Base-by-base conservation (phyloP, 2,888 invertebrate genomes). In the Philhelius pedissequus region DNA sequence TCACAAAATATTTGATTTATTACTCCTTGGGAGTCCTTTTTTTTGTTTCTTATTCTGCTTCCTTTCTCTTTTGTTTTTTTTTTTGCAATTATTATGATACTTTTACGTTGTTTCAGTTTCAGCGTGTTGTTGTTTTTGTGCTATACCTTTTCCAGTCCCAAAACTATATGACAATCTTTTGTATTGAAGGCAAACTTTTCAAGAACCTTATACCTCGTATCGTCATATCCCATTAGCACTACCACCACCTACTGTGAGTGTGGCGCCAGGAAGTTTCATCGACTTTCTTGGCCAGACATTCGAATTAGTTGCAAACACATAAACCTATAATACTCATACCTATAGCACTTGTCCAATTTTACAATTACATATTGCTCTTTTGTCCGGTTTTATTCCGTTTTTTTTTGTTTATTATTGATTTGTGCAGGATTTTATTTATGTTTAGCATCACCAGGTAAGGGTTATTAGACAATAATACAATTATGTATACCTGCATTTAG, bases 241-340 rank as follows among this genome's bases (percentile, higher is more conserved):
- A 62, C 66, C 30, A 52, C 80, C 84, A 76, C 84, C 84, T 60
- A 80, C 84, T 80, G 84, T 80, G 80, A 60, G 71, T 54, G 6
- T 84, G 84, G 84, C 84, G 84, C 84, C 84, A 84, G 84, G 84
- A 84, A 80, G 80, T 84, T 84, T 80, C 84, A 60, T 80, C 79
- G 84, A 71, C 68, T 79, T 83, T 80, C 52, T 74, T 70, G 52
- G 64, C 80, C 84, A 84, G 84, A 80, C 84, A 75, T 22, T 45
- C 74, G 69, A 78, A 74, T 70, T 58, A 73, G 64, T 32, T 35
- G 20, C 32, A 20, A 52, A 15, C 20, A 45, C 15, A 48, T 43
- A 60, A 48, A 54, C 11, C 40, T n/a, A 38, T 11, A 35, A 45
- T 20, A 35, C 30, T 20, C 13, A 20, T 8, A 40, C 6, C 3